phyloP scores from a whole-genome alignment of 2,888 invertebrate genomes.

The Digitonthophagus gazella region DNA sequence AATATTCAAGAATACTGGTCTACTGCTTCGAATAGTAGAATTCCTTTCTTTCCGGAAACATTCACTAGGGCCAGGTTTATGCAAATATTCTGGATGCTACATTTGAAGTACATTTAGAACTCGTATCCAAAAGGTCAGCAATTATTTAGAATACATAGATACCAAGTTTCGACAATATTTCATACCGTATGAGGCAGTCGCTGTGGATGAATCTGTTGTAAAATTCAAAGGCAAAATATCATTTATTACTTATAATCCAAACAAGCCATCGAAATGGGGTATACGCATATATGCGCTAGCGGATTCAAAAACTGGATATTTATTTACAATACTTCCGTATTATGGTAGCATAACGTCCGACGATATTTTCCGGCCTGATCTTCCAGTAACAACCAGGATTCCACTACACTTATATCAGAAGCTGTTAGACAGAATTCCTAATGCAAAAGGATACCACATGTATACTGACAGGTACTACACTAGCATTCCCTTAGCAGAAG shows the following conservation, averaged over 20 bases:
- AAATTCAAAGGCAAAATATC: constrained; percentile 27
- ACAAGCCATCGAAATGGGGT: constrained; percentile 29
- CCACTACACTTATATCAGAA: constrained; percentile 27
- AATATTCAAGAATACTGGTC: constrained; percentile 31
- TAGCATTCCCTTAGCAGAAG: constrained; percentile 29
- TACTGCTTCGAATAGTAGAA: constrained; percentile 20
- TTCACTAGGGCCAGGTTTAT: constrained; percentile 30
- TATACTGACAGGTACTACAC: constrained; percentile 33
- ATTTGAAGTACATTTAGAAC: constrained; percentile 24
- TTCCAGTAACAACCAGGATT: constrained; percentile 31
- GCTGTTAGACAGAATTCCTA: constrained; percentile 25
- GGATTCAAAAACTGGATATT: constrained; percentile 27
- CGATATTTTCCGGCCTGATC: constrained; percentile 24
- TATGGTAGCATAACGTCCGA: constrained; percentile 26
- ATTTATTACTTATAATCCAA: constrained; percentile 30
- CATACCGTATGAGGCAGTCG: constrained; percentile 22
- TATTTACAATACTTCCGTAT: constrained; percentile 28
- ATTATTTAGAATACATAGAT: constrained; percentile 28
- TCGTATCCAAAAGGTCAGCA: constrained; percentile 10
- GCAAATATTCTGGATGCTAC: constrained; percentile 30
- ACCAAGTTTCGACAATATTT: constrained; percentile 28
- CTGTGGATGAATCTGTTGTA: constrained; percentile 28
- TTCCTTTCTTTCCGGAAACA: constrained; percentile 30
- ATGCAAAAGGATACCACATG: constrained; percentile 29
- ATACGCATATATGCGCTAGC: constrained; percentile 23